Base-by-base conservation (phyloP, 2,888 invertebrate species). In the Drosophila greeni region DNA sequence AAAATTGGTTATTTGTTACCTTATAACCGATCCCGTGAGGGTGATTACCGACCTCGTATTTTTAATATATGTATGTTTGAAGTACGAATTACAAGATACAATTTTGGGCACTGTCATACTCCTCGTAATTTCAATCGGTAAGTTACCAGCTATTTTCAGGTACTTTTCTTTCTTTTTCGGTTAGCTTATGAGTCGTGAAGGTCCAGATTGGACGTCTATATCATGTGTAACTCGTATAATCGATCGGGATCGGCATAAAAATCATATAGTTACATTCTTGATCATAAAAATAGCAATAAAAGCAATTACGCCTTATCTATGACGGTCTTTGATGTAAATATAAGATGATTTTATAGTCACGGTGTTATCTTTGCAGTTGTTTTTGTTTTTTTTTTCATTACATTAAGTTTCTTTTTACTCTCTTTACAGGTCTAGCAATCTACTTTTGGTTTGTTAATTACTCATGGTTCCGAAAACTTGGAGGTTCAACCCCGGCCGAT, bases 21-120 rank as follows among this genome's bases (percentile, higher is more conserved):
- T 62, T 4, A 62, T 66, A 29, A 55, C 55, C 1, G 42, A 9
- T 5, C 2, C 55, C 3, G n/a, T 62, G 4, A 18, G 45, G 2
- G 1, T 51, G 0, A 29, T 66, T 9, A 2, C 29, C 1, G 16
- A 37, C 8, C 14, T 61, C 2, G 7, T 37, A 2, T 8, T 37
- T 0, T 0, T 61, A 1, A 54, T 65, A 48, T n/a, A 9, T 9
- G 0, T 36, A 3, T 48, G 20, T 20, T 20, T 20, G 3, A 20
- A 20, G 20, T 20, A 20, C 20, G 20, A 20, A 20, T 20, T 20
- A 3, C 20, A 20, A 3, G 20, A 20, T 20, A 20, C 2, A 3
- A 20, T 20, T 3, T 5, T 53, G 9, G 2, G 5, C 0, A 14
- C 20, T 6, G 2, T 16, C 36, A 8, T 52, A 16, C 2, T 53